Evolutionary conservation across 2,797 vertebrate species (phyloP).

Genomic region (Microcaecilia unicolor): DNA sequence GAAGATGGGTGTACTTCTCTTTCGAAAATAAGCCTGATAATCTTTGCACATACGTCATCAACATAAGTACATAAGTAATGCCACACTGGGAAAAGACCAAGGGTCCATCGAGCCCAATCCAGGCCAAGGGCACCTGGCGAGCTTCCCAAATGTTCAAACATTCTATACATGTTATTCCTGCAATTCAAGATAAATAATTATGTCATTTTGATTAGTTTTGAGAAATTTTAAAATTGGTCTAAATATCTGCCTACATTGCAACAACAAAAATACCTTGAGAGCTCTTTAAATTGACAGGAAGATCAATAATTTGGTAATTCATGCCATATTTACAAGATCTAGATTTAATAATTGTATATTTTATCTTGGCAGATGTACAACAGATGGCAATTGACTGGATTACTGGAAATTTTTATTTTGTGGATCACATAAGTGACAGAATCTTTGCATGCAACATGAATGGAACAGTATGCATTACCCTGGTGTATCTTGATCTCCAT

Average conservation of each 20-base stretch:
- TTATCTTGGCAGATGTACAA: constrained; percentile 67
- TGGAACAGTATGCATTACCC: constrained; percentile 76
- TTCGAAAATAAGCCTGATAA: too few species aligned
- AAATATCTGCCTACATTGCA: not conserved
- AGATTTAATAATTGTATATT: constrained; percentile 1
- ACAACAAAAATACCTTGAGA: not conserved
- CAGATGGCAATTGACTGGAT: constrained; percentile 91
- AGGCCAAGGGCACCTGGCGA: too few species aligned
- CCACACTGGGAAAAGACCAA: too few species aligned
- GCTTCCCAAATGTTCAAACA: too few species aligned
- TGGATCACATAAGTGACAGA: constrained; percentile 70
- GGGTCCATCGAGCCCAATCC: too few species aligned
- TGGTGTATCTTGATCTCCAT: constrained; percentile 78
- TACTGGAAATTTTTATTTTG: constrained; percentile 87
- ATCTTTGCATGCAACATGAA: constrained; percentile 78
- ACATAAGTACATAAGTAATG: too few species aligned
- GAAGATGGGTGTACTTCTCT: too few species aligned
- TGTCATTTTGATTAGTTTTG: too few species aligned
- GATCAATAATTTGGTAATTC: not conserved
- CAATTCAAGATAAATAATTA: too few species aligned
- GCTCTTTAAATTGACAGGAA: constrained; percentile 1
- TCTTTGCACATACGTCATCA: too few species aligned
- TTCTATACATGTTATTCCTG: too few species aligned
- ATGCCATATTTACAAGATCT: not conserved
- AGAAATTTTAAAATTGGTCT: too few species aligned